phyloP scores from a whole-genome alignment of 2,888 invertebrate genomes.

The Dasypogon diadema region DNA sequence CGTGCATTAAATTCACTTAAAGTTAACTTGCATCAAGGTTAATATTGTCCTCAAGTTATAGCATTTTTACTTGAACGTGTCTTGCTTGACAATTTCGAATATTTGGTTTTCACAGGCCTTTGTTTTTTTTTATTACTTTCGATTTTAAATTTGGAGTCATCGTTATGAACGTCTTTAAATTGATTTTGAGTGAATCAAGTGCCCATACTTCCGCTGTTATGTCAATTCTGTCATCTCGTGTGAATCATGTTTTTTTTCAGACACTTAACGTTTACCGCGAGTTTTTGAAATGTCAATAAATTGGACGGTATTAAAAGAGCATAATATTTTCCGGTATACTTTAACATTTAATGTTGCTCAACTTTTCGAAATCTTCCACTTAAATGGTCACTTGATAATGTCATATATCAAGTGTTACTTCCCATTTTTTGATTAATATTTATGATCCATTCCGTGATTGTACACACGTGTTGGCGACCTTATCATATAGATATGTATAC shows the following conservation, averaged over 20 bases:
- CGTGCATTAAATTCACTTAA: conserved; percentile 3
- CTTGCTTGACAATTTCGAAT: not conserved
- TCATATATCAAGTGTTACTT: not conserved
- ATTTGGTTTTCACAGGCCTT: not conserved
- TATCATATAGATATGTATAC: too few species aligned
- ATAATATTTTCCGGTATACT: too few species aligned
- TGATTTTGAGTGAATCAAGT: not conserved
- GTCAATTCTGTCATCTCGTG: too few species aligned
- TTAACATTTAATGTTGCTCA: too few species aligned
- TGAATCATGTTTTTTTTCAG: too few species aligned
- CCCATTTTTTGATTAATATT: not conserved
- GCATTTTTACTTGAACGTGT: not conserved
- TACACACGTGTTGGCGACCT: too few species aligned
- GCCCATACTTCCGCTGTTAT: not conserved
- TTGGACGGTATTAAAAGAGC: too few species aligned
- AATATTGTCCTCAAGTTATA: not conserved
- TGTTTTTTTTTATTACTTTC: not conserved
- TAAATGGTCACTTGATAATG: not conserved
- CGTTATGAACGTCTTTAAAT: not conserved
- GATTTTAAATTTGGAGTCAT: too few species aligned
- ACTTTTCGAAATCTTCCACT: not conserved
- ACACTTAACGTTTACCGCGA: too few species aligned
- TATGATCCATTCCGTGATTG: too few species aligned
- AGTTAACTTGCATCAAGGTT: not conserved
- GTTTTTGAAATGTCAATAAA: too few species aligned